Evolutionary conservation across 1,140 invertebrate species (phyloP).

Genomic region (Aradophagus sp.): DNA sequence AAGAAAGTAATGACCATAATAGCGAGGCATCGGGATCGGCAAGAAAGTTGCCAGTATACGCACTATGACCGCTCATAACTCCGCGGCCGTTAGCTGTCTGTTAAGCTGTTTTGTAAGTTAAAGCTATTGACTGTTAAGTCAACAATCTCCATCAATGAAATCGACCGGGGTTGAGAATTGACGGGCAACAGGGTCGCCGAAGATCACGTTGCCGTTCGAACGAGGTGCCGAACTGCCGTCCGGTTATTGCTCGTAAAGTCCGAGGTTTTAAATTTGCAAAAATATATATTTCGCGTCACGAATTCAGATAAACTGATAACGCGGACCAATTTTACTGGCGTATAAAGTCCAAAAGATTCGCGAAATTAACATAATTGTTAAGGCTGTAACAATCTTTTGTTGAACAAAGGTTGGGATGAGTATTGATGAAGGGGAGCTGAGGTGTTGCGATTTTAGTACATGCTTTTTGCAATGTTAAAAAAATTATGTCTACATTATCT

Average conservation of each 20-base stretch:
- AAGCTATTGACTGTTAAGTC: slow-evolving; percentile 63
- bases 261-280: slow-evolving; percentile 47
- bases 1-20: slow-evolving; percentile 65
- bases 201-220: slow-evolving; percentile 31
- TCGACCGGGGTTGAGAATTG: slow-evolving; percentile 20
- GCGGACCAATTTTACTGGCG: slow-evolving; percentile 3
- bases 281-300: slow-evolving; percentile 53
- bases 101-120: slow-evolving; percentile 59
- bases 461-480: too few species aligned
- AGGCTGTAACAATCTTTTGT: too few species aligned
- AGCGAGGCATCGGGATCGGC: slow-evolving; percentile 43
- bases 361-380: too few species aligned
- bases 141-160: slow-evolving; percentile 61
- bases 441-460: too few species aligned
- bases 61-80: slow-evolving; percentile 55
- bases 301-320: slow-evolving; percentile 20
- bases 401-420: too few species aligned
- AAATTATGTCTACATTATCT: too few species aligned
- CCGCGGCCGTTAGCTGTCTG: slow-evolving; percentile 55
- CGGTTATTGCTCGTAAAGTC: slow-evolving; percentile 63
- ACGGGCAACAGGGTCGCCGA: slow-evolving; percentile 32
- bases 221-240: slow-evolving; percentile 50
- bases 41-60: slow-evolving; percentile 51
- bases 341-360: slow-evolving; percentile 3
- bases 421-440: too few species aligned